phyloP scores from a whole-genome alignment of 1,140 invertebrate genomes.

The Thrips palmi region DNA sequence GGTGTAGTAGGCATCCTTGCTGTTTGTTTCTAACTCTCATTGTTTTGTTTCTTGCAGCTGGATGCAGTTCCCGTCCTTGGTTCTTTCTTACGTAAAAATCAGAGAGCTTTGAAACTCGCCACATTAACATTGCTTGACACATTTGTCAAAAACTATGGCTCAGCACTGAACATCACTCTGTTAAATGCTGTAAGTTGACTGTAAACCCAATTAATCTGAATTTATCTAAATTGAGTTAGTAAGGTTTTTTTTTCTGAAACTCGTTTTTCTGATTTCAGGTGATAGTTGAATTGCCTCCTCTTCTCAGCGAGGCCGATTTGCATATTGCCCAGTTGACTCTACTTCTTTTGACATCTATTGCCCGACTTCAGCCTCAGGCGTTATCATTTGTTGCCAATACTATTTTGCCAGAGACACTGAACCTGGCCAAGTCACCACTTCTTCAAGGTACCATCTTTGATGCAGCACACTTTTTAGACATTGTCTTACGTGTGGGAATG shows the following conservation, averaged over 20 bases:
- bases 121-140: slow-evolving; percentile 83
- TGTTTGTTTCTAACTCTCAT: slow-evolving; percentile 6
- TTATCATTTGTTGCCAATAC: slow-evolving; percentile 38
- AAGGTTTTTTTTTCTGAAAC: slow-evolving; percentile 7
- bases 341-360: slow-evolving; percentile 55
- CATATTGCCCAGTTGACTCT: slow-evolving; percentile 87
- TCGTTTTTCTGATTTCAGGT: slow-evolving; percentile 24
- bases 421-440: slow-evolving; percentile 76
- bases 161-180: slow-evolving; percentile 44
- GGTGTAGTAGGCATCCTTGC: slow-evolving; percentile 8
- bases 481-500: slow-evolving; percentile 8
- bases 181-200: slow-evolving; percentile 40
- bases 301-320: slow-evolving; percentile 85
- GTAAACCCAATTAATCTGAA: background rate
- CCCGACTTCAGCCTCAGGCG: slow-evolving; percentile 44
- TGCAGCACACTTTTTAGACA: slow-evolving; percentile 4
- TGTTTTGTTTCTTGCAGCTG: slow-evolving; percentile 29
- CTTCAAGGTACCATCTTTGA: slow-evolving; percentile 38
- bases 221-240: background rate
- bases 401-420: slow-evolving; percentile 70
- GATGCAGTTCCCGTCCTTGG: slow-evolving; percentile 84
- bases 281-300: slow-evolving; percentile 65
- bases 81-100: slow-evolving; percentile 92
- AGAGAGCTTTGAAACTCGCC: slow-evolving; percentile 80
- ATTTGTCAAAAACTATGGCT: slow-evolving; percentile 68